A percentile compares a stretch with the other conserved stretches of the same genome.
Conservation (phyloP, 2,113 vertebrate genomes). For the Lophochroa leadbeateri region DNA sequence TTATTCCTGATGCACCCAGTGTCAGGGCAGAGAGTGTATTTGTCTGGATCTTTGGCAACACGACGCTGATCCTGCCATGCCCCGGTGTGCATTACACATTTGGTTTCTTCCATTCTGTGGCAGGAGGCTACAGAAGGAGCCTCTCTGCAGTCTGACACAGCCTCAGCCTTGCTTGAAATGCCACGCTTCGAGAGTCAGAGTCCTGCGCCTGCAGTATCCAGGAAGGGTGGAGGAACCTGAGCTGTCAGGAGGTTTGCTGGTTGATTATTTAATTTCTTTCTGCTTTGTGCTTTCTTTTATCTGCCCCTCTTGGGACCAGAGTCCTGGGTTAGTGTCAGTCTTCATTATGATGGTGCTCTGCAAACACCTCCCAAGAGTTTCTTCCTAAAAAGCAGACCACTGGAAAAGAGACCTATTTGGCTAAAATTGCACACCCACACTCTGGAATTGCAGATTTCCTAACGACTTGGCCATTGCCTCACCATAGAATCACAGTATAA, state of each 20-base stretch:
- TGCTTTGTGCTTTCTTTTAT: background rate
- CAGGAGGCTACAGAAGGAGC: background rate
- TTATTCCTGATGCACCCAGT: fast-evolving
- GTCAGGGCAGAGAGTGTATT: background rate
- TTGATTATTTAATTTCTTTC: background rate
- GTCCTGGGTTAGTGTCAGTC: background rate
- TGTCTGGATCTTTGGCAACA: background rate
- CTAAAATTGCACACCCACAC: background rate
- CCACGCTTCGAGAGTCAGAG: background rate
- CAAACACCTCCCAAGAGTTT: background rate
- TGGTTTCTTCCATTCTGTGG: background rate
- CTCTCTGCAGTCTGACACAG: background rate
- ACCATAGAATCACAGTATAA: background rate
- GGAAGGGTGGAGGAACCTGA: background rate
- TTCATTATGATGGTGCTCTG: fast-evolving
- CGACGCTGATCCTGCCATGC: background rate
- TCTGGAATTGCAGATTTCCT: background rate
- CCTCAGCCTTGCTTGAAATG: background rate
- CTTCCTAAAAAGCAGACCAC: background rate
- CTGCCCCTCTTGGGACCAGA: background rate
- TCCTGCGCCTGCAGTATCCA: background rate
- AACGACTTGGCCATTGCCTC: background rate
- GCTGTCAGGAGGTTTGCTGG: background rate
- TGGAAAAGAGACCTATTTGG: background rate
- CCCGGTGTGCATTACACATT: background rate